These are phyloP conservation scores for Lanius ludovicianus DNA, from an alignment of 2,113 vertebrate species.

Conservation along the genomic window DNA sequence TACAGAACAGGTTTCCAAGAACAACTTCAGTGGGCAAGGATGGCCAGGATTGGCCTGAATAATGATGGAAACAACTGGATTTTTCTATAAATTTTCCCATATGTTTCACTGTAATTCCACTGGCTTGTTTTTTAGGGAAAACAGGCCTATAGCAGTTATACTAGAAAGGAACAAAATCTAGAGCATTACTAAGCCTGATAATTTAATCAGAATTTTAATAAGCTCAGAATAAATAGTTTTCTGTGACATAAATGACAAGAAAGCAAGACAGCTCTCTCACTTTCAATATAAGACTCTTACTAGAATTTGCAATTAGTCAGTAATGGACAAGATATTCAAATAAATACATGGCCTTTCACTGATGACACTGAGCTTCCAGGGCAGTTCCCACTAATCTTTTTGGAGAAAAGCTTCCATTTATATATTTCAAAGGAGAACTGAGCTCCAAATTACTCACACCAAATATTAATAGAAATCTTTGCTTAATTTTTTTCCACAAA, in stretches of 20 bases:
- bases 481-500: neutral
- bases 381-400: neutral
- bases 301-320: neutral
- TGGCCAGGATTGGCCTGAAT: neutral
- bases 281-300: neutral
- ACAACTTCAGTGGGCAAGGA: neutral
- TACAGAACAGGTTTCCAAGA: neutral
- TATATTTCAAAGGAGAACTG: neutral
- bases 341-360: neutral
- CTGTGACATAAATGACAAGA: neutral
- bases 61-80: neutral
- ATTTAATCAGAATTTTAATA: conserved; percentile 21
- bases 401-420: neutral
- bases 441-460: neutral
- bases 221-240: neutral
- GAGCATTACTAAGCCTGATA: neutral
- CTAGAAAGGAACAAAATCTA: neutral
- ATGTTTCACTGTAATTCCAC: neutral
- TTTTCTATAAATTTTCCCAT: neutral
- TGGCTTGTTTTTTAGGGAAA: neutral
- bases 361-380: neutral
- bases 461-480: neutral
- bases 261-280: neutral
- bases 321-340: neutral
- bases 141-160: neutral